phyloP scores from a whole-genome alignment of 2,797 vertebrate genomes.

The Pyrocephalus nanus region DNA sequence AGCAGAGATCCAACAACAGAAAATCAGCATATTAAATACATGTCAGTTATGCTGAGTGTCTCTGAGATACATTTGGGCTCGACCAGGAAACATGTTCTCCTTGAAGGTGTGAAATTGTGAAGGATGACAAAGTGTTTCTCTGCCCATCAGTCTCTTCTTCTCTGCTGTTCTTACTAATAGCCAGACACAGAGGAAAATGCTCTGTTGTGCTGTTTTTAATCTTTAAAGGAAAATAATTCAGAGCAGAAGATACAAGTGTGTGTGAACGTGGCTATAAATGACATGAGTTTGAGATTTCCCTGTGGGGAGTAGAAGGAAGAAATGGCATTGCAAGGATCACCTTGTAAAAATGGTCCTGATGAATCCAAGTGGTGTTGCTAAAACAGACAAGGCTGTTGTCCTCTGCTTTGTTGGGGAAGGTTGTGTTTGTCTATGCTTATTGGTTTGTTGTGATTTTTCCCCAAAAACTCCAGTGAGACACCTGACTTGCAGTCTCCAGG shows the following conservation, averaged over 20 bases:
- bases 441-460: fast-evolving
- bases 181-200: fast-evolving
- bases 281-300: not conserved
- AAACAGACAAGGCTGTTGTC: fast-evolving
- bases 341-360: not conserved
- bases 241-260: fast-evolving
- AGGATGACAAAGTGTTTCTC: not conserved
- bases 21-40: conserved; percentile 6
- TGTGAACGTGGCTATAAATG: not conserved
- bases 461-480: not conserved
- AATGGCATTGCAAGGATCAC: not conserved
- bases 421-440: fast-evolving
- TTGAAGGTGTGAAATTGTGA: not conserved
- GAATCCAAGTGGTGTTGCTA: not conserved
- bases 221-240: not conserved
- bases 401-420: not conserved
- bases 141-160: not conserved
- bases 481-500: not conserved
- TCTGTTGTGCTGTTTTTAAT: not conserved
- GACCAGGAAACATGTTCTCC: not conserved
- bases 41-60: not conserved
- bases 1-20: not conserved
- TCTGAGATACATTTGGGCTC: not conserved
- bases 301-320: not conserved
- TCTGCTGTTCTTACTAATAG: not conserved